Evolutionary conservation across 2,797 vertebrate species (phyloP).

Genomic region (Zalophus californianus): DNA sequence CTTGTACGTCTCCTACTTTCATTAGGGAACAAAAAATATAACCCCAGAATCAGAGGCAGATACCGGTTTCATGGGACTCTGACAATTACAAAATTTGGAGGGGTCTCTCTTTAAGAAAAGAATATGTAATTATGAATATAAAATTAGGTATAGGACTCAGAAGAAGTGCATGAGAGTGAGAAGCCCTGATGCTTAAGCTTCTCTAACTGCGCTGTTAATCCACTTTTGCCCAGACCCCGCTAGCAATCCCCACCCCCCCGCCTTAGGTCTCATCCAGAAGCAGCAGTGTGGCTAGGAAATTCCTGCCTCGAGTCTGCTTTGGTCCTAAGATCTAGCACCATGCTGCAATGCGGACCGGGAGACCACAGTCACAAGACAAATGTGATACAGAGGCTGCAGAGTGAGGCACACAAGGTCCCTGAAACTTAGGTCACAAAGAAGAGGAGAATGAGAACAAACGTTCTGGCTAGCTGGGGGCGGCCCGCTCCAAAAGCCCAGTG

Average conservation of each 20-base stretch:
- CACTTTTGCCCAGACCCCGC: neutral
- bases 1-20: neutral
- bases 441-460: no score
- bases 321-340: neutral
- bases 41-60: neutral
- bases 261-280: neutral
- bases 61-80: neutral
- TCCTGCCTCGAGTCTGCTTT: neutral
- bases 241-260: no score
- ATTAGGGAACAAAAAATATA: neutral
- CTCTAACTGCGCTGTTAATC: neutral
- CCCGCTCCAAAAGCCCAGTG: neutral
- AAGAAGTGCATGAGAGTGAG: neutral
- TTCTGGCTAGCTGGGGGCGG: fast-evolving
- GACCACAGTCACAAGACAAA: neutral
- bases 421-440: no score
- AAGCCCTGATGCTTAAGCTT: neutral
- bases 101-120: neutral
- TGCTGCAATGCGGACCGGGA: fast-evolving
- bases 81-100: neutral
- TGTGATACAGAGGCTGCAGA: neutral
- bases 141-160: neutral
- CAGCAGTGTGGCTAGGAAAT: neutral
- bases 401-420: neutral
- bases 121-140: neutral